Percentiles rank a stretch among this genome's conserved stretches.
phyloP scores from a whole-genome alignment of 2,888 invertebrate genomes.

The Trisateles emortualis region DNA sequence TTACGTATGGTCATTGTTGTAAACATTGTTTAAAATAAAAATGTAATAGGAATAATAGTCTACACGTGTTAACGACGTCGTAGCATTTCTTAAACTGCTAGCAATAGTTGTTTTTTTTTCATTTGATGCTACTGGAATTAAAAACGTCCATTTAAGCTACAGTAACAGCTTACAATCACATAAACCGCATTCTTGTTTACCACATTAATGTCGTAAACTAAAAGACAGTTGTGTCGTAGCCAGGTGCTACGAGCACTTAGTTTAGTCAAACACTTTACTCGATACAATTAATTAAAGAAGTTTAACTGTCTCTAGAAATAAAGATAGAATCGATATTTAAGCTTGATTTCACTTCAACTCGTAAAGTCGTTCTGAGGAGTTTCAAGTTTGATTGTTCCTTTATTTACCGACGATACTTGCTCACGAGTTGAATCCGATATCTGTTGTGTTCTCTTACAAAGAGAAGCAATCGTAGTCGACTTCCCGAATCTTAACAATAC shows the following conservation, averaged over 20 bases:
- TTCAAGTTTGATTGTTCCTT: slow-evolving; percentile 15
- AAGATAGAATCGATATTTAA: slow-evolving; percentile 27
- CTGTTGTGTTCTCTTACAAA: slow-evolving; percentile 13
- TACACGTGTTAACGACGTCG: too few species aligned
- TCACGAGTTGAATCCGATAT: slow-evolving; percentile 19
- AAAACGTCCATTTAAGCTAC: too few species aligned
- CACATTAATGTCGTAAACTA: neutral
- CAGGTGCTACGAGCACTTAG: neutral
- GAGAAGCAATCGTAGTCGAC: slow-evolving; percentile 2
- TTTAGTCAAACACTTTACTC: neutral
- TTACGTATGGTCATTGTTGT: too few species aligned
- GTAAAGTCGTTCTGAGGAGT: slow-evolving; percentile 1
- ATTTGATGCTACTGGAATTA: too few species aligned
- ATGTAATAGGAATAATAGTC: too few species aligned
- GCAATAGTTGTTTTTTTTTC: too few species aligned
- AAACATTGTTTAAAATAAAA: too few species aligned
- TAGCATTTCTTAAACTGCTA: too few species aligned
- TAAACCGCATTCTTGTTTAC: too few species aligned
- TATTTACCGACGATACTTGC: slow-evolving; percentile 15
- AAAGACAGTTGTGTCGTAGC: neutral
- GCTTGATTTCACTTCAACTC: slow-evolving; percentile 21
- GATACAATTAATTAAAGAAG: slow-evolving; percentile 1
- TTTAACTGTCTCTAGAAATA: neutral
- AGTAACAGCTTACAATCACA: too few species aligned
- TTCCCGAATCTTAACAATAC: slow-evolving; percentile 15